Conservation (phyloP, 2,113 vertebrate species). For the Etia nguti region DNA sequence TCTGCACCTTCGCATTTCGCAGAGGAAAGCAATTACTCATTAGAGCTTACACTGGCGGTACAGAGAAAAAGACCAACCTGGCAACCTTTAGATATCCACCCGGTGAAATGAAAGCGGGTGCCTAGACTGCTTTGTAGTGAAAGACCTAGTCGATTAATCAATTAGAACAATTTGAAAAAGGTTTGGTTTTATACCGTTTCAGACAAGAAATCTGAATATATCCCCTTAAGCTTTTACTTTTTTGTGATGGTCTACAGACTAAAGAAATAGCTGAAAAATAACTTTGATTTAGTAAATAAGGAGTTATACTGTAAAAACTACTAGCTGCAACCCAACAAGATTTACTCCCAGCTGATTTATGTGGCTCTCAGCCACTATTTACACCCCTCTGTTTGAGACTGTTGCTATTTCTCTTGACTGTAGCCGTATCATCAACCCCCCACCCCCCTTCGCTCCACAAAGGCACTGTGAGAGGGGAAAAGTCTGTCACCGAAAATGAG, state of each 20-base stretch:
- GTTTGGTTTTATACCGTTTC: not conserved
- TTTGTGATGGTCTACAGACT: not conserved
- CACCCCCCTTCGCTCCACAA: not conserved
- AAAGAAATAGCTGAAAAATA: not conserved
- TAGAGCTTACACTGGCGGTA: not conserved
- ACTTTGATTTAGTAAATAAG: not conserved
- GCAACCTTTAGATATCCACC: not conserved
- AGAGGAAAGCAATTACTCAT: constrained; percentile 63
- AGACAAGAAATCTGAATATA: not conserved
- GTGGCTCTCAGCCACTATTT: not conserved
- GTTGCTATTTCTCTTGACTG: not conserved
- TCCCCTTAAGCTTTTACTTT: not conserved
- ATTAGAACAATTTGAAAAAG: not conserved
- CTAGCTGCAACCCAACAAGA: not conserved
- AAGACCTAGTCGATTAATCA: not conserved
- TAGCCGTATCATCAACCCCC: constrained; percentile 3
- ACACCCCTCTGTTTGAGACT: not conserved
- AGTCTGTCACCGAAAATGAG: constrained; percentile 7
- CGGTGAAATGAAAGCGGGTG: not conserved
- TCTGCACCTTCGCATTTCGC: constrained; percentile 54
- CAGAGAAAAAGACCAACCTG: constrained; percentile 26
- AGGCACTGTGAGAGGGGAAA: constrained; percentile 8
- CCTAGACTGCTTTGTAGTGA: not conserved
- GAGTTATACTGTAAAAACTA: not conserved
- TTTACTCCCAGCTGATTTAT: not conserved